These are phyloP conservation scores for Hemichromis elongatus DNA, from an alignment of 2,113 vertebrate species.

Conservation along the genomic window DNA sequence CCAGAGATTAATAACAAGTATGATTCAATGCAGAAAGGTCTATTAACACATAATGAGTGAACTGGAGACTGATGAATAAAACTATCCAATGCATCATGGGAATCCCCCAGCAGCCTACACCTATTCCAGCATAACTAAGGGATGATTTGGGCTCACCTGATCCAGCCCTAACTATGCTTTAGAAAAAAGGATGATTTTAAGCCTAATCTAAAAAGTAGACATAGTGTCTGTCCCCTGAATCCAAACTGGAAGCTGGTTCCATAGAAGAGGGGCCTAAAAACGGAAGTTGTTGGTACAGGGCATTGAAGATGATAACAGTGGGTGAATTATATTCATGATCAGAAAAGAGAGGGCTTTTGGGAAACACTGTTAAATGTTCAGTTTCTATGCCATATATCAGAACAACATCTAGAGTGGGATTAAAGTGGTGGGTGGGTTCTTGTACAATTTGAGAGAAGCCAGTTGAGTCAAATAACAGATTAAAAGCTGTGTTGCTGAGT, in stretches of 20 bases:
- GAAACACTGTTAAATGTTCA: no score
- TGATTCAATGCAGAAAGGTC: background rate
- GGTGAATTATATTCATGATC: no score
- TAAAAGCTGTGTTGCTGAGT: no score
- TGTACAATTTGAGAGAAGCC: no score
- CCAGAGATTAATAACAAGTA: background rate
- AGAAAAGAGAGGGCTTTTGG: no score
- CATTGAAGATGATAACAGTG: no score
- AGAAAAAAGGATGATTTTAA: background rate
- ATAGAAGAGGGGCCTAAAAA: background rate
- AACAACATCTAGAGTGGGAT: no score
- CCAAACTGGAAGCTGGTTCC: background rate
- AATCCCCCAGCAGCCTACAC: background rate
- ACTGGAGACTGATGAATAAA: background rate
- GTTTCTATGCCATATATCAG: no score
- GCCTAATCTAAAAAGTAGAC: background rate
- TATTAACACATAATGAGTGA: background rate
- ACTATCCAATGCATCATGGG: background rate
- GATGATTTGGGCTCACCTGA: background rate
- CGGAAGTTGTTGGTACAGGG: background rate
- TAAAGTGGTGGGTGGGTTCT: no score
- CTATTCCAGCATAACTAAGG: background rate
- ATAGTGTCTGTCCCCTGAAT: accelerated
- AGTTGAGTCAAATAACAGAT: no score
- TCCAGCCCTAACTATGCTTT: background rate